Base-by-base conservation (phyloP, 2,113 vertebrate genomes). In the Pholis gunnellus region DNA sequence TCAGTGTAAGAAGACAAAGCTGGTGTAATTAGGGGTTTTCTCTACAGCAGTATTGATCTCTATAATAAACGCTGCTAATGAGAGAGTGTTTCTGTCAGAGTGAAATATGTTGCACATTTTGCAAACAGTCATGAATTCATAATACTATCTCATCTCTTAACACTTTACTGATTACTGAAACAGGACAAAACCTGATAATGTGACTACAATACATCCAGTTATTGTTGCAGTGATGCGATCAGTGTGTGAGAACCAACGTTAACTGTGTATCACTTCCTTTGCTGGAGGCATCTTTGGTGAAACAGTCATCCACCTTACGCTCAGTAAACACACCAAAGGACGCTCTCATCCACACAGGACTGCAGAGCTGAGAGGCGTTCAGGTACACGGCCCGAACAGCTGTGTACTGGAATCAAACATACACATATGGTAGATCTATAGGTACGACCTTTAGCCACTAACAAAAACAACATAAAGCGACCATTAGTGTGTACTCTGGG, bases 351-450 rank as follows among this genome's bases (percentile, higher is more conserved):
- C 31, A 25, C 52, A 50, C 17, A 63, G 4, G 17, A 22, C 17
- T 42, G 18, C 27, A 66, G 27, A 57, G 50, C 15, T 75, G 56
- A 10, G 44, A 68, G 25, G 8, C 27, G 9, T 63, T 65, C 29
- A 67, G 3, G 13, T 73, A n/a, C 3, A 17, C 0, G 0, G 5
- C 11, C 20, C 25, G 1, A 34, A 54, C 34, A 54, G 34, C 46
- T 48, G n/a, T 1, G 18, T 1, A 34, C 2, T 14, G 4, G 31
- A 61, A 72, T 46, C 27, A 9, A 10, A 63, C 34, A 64, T 6
- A 7, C 34, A 61, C 22, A 77, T 22, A 42, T 48, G n/a, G 77
- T 8, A 22, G 10, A 27, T 34, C 59, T 42, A 65, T 69, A 79
- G 5, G 34, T 25, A 56, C 56, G 15, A 40, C 10, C 15, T 14